Conservation (phyloP, 2,797 vertebrate genomes). For the Ctenochaetus hawaiiensis region DNA sequence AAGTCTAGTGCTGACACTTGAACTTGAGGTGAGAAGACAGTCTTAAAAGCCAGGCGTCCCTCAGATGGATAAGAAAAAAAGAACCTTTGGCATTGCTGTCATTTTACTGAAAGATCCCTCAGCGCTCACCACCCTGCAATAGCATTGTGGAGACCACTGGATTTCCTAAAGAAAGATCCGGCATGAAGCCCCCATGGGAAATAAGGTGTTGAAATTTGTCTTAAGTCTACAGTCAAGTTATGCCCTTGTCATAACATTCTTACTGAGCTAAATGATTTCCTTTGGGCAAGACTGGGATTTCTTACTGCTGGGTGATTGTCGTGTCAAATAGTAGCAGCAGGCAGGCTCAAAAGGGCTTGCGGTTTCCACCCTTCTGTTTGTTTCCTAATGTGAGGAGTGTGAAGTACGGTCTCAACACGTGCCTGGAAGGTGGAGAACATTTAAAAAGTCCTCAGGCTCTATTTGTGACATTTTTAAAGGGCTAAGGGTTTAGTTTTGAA, state of each 20-base stretch:
- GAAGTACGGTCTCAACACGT: constrained; percentile 43
- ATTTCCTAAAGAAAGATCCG: constrained; percentile 40
- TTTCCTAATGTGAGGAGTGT: constrained; percentile 48
- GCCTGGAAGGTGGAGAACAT: constrained; percentile 27
- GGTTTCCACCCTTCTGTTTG: constrained; percentile 57
- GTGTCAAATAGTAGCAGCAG: constrained; percentile 56
- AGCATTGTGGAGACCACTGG: constrained; percentile 13
- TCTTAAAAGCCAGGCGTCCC: constrained; percentile 41
- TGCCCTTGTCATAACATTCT: constrained; percentile 65
- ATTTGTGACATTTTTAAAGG: constrained; percentile 34
- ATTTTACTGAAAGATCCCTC: constrained; percentile 55
- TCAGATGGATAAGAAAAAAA: constrained; percentile 26
- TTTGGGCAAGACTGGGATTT: constrained; percentile 51
- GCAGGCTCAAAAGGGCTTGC: constrained; percentile 34
- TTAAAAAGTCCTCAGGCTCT: constrained; percentile 34
- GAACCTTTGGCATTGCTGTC: constrained; percentile 30
- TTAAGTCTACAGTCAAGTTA: constrained; percentile 52
- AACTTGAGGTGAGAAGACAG: constrained; percentile 44
- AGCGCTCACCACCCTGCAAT: not conserved
- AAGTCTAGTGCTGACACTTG: constrained; percentile 36
- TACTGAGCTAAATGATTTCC: constrained; percentile 58
- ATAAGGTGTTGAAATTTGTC: constrained; percentile 68
- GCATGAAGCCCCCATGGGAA: constrained; percentile 43
- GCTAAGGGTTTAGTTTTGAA: constrained; percentile 32
- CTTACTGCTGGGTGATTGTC: constrained; percentile 50